Conservation (phyloP, 1,140 invertebrate genomes). For the Gerris buenoi region DNA sequence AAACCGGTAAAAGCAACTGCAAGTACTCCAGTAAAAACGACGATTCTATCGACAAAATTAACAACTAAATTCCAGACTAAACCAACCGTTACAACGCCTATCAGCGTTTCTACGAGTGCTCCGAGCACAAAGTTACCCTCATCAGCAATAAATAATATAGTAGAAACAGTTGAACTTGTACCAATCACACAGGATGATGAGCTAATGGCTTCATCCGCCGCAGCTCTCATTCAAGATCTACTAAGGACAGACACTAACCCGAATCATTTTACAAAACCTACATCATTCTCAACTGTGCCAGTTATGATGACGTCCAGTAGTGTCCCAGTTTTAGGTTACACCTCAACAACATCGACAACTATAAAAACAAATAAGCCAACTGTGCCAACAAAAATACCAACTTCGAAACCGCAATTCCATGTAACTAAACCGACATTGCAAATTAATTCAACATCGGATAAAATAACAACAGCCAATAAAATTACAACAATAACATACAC, state of each 20-base stretch:
- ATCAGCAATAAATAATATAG: neutral
- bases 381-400: no score
- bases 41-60: neutral
- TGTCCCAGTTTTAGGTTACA: no score
- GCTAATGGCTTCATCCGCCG: neutral
- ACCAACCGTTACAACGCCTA: conserved; percentile 2
- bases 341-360: no score
- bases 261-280: neutral
- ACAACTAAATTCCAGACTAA: neutral
- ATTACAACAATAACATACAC: neutral
- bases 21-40: neutral
- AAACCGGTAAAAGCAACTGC: neutral
- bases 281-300: neutral
- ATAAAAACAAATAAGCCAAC: no score
- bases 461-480: neutral
- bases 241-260: neutral
- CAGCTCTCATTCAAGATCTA: neutral
- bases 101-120: no score
- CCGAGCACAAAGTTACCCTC: no score
- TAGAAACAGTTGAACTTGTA: neutral
- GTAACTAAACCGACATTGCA: neutral
- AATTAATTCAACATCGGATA: neutral
- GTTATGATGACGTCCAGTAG: no score
- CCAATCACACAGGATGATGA: conserved; percentile 1
- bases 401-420: no score